phyloP scores from a whole-genome alignment of 2,888 invertebrate species.

The Sphinx pinastri region DNA sequence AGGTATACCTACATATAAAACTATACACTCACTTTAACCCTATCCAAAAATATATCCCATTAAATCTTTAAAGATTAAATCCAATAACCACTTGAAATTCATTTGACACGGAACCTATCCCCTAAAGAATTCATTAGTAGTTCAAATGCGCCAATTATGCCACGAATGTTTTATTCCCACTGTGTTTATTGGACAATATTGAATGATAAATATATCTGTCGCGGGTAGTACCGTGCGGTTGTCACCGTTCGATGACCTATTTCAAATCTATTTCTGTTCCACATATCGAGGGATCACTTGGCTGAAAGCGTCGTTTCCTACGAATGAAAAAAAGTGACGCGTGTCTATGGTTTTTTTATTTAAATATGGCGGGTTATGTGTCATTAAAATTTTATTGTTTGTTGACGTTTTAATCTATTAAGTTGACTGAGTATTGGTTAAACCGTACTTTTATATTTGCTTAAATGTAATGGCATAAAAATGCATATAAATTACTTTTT shows the following conservation, averaged over 20 bases:
- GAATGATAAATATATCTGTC: conserved; percentile 43
- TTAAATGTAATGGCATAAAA: too few relatives aligned
- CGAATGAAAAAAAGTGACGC: conserved; percentile 21
- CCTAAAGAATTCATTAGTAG: conserved; percentile 14
- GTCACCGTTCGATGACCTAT: conserved; percentile 68
- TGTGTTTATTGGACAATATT: conserved; percentile 27
- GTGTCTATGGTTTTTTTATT: conserved; percentile 17
- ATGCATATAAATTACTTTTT: too few relatives aligned
- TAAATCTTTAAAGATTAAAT: background rate
- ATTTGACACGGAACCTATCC: conserved; percentile 7
- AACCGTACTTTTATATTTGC: background rate
- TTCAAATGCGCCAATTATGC: conserved; percentile 15
- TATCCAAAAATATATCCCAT: background rate
- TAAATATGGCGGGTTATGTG: background rate
- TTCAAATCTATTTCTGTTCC: conserved; percentile 63
- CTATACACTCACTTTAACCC: too few relatives aligned
- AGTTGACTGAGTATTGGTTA: background rate
- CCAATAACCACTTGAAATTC: background rate
- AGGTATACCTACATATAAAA: too few relatives aligned
- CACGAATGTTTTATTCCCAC: conserved; percentile 5
- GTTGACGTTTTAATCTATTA: background rate
- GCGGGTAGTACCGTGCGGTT: conserved; percentile 33
- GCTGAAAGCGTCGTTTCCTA: conserved; percentile 39
- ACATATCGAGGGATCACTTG: conserved; percentile 50
- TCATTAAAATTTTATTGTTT: conserved; percentile 1